A percentile compares a stretch with the other conserved stretches of the same genome.
Evolutionary conservation across 30 jellyfish, hydroid and myxozoan species (phyloP).

Genomic region (Chrysaora quinquecirrha): DNA sequence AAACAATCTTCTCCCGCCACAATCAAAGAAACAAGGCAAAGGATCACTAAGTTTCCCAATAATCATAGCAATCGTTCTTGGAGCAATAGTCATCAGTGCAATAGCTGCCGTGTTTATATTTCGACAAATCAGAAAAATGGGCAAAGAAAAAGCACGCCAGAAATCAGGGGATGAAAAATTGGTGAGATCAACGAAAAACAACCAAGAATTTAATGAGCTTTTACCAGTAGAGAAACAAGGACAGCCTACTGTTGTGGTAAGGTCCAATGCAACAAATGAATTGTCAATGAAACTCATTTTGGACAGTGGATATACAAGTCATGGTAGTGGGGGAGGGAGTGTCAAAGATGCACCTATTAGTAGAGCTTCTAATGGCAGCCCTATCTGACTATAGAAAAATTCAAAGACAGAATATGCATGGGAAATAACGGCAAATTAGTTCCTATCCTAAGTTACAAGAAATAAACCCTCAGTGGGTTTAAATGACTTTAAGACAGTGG

Average conservation of each 20-base stretch:
- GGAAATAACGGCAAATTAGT: too few relatives aligned
- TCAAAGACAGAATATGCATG: too few relatives aligned
- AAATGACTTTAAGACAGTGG: too few relatives aligned
- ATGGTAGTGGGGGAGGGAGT: conserved; percentile 77
- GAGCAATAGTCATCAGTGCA: conserved; percentile 66
- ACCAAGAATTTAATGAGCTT: conserved; percentile 58
- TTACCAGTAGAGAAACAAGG: conserved; percentile 29
- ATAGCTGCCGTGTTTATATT: conserved; percentile 47
- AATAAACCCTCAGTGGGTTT: too few relatives aligned
- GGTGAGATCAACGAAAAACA: conserved; percentile 11
- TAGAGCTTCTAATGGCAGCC: too few relatives aligned
- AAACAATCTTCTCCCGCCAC: conserved; percentile 1
- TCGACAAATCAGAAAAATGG: conserved; percentile 56
- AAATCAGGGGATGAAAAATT: conserved; percentile 1
- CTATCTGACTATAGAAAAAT: too few relatives aligned
- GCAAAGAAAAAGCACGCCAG: conserved; percentile 33
- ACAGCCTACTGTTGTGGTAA: conserved; percentile 2
- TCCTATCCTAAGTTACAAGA: too few relatives aligned
- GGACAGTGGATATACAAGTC: conserved; percentile 74
- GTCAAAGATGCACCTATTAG: conserved; percentile 26
- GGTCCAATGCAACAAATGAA: conserved; percentile 20
- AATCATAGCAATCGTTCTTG: conserved; percentile 67
- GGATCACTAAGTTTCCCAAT: conserved; percentile 76
- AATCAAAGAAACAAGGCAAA: neutral
- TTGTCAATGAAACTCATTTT: conserved; percentile 31